phyloP scores from a whole-genome alignment of 2,797 vertebrate genomes.

The Yasuhikotakia modesta region DNA sequence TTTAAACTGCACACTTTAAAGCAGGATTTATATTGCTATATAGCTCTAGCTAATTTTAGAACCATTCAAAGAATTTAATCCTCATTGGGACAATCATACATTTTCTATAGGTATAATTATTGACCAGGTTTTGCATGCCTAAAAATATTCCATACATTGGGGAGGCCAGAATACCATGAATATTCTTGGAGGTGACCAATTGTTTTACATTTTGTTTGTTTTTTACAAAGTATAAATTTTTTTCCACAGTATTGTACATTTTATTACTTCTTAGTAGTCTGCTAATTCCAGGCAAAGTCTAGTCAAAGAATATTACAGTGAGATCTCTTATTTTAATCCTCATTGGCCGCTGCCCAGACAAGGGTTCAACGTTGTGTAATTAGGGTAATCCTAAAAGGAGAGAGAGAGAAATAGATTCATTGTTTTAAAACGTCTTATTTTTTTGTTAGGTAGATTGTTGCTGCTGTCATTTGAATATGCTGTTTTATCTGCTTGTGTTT shows the following conservation, averaged over 20 bases:
- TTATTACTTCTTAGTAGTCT: slow-evolving; percentile 3
- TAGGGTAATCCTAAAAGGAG: background rate
- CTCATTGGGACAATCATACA: too few relatives aligned
- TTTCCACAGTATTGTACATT: background rate
- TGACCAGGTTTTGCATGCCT: too few relatives aligned
- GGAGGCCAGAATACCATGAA: too few relatives aligned
- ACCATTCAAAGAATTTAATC: too few relatives aligned
- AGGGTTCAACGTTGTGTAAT: background rate
- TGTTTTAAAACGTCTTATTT: slow-evolving; percentile 13
- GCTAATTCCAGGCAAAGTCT: background rate
- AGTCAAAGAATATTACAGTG: background rate
- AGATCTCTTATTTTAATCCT: slow-evolving; percentile 16
- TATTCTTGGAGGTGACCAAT: too few relatives aligned
- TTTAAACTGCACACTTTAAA: background rate
- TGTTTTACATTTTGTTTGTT: too few relatives aligned
- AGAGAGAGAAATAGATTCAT: slow-evolving; percentile 2
- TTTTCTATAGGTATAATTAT: too few relatives aligned
- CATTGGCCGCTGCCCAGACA: slow-evolving; percentile 1
- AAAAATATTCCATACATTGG: too few relatives aligned
- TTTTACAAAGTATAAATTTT: too few relatives aligned
- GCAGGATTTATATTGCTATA: background rate
- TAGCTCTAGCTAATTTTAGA: background rate
- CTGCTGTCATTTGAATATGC: background rate
- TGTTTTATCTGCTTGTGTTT: slow-evolving; percentile 32
- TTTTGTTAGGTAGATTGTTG: slow-evolving; percentile 10